phyloP scores from a whole-genome alignment of 2,797 vertebrate species.

The Garrulus glandarius region DNA sequence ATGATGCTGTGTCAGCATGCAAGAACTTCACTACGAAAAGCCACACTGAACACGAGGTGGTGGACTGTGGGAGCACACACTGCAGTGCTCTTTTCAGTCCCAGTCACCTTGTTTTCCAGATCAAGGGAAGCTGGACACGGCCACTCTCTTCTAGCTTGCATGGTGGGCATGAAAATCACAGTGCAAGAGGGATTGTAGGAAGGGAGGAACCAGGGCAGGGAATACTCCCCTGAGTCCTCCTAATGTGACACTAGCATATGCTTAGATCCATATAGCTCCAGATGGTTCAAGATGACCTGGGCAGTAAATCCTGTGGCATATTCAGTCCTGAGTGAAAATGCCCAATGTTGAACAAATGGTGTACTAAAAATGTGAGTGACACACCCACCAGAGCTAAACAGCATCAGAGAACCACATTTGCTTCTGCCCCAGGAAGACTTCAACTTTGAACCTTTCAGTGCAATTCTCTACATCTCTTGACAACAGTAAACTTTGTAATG shows the following conservation, averaged over 20 bases:
- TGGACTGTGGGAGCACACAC: accelerated
- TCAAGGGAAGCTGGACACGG: neutral
- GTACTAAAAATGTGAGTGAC: neutral
- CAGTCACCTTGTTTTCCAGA: neutral
- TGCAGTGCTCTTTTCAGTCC: neutral
- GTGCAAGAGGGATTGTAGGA: neutral
- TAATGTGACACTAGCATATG: neutral
- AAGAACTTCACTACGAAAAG: neutral
- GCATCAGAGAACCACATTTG: neutral
- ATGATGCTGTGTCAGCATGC: neutral
- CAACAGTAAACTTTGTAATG: neutral
- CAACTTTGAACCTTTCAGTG: neutral
- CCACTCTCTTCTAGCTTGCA: neutral
- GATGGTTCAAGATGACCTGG: neutral
- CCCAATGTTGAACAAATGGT: neutral
- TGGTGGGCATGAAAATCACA: neutral
- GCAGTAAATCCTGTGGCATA: neutral
- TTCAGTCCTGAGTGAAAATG: neutral
- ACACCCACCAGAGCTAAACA: neutral
- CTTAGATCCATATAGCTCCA: neutral
- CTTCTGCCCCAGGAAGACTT: neutral
- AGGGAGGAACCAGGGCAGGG: neutral
- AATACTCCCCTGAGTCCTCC: neutral
- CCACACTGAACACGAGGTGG: neutral
- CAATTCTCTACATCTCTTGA: neutral